phyloP scores from a whole-genome alignment of 2,888 invertebrate genomes.

The Pherbina coryleti region DNA sequence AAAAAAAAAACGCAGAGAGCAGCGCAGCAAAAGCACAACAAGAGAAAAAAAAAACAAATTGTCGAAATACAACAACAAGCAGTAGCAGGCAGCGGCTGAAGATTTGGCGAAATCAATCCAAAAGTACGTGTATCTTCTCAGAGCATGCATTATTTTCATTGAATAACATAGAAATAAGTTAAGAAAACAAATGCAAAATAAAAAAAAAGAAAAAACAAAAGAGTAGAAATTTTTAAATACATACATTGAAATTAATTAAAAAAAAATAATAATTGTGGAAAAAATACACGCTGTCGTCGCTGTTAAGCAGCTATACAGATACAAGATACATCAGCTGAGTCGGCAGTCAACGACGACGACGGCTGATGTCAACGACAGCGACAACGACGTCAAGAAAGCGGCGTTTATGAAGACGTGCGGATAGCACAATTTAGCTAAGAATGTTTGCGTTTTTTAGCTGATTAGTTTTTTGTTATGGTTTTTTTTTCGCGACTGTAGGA shows the following conservation, averaged over 20 bases:
- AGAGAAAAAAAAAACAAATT: no score
- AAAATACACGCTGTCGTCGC: constrained; percentile 18
- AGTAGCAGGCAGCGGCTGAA: background rate
- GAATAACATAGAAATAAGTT: background rate
- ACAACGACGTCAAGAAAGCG: background rate
- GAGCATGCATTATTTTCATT: background rate
- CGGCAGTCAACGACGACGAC: background rate
- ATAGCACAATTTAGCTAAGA: constrained; percentile 2
- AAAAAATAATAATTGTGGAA: constrained; percentile 10
- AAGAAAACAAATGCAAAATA: no score
- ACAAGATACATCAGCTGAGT: constrained; percentile 29
- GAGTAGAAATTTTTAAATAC: background rate
- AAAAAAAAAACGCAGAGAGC: background rate
- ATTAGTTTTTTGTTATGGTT: background rate
- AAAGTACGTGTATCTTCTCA: constrained; percentile 10
- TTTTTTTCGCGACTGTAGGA: background rate
- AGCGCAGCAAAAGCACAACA: background rate
- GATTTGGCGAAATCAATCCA: background rate
- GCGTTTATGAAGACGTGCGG: background rate
- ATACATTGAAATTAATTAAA: no score
- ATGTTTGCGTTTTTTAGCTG: background rate
- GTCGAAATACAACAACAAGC: background rate
- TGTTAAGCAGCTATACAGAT: background rate
- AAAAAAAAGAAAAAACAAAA: background rate
- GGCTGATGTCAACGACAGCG: background rate